Evolutionary conservation across 2,113 vertebrate species (phyloP).

Genomic region (Furnarius figulus): DNA sequence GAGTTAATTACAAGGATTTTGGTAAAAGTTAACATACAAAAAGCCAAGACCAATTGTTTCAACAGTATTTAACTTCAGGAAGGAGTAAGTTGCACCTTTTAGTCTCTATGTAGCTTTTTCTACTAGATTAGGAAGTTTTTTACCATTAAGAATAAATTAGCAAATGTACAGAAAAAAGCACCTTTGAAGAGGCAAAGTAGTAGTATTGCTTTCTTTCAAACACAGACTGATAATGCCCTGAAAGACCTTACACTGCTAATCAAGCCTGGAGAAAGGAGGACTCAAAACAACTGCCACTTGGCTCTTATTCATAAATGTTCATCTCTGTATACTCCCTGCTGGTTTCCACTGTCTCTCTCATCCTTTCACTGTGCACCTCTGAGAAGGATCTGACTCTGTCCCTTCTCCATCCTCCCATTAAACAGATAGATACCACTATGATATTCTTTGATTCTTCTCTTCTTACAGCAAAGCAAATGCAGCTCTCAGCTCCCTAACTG

Average conservation of each 20-base stretch:
- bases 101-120: background rate
- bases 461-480: background rate
- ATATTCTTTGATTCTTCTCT: background rate
- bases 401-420: background rate
- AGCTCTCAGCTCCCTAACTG: background rate
- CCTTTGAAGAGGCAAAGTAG: background rate
- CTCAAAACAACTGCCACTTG: background rate
- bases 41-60: background rate
- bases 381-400: background rate
- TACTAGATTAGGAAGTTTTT: background rate
- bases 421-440: background rate
- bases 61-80: background rate
- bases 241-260: background rate
- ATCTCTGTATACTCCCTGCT: background rate
- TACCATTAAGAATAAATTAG: background rate
- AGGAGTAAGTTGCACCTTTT: background rate
- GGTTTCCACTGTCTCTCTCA: background rate
- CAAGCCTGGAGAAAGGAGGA: background rate
- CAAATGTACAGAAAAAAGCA: background rate
- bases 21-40: fast-evolving
- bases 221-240: background rate
- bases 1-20: background rate
- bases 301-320: background rate
- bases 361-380: background rate
- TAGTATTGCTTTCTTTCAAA: background rate